Percentiles rank a stretch among this genome's conserved stretches.
phyloP scores from a whole-genome alignment of 1,140 invertebrate genomes.

The Leptinotarsa texana region DNA sequence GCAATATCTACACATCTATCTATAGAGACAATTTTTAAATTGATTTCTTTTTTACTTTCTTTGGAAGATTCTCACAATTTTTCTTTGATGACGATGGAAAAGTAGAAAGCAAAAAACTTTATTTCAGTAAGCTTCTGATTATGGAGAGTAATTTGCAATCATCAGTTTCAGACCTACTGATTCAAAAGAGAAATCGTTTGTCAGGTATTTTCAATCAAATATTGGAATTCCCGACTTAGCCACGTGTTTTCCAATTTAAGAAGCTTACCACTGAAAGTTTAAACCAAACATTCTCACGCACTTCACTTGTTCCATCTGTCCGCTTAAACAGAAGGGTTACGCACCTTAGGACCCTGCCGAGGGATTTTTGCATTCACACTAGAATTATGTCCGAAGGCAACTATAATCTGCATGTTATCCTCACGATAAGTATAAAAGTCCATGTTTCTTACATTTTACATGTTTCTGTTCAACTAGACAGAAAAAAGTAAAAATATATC shows the following conservation, averaged over 20 bases:
- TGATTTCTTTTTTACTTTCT: no score
- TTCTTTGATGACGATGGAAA: no score
- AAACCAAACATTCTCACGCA: constrained; percentile 39
- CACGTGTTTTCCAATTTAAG: constrained; percentile 36
- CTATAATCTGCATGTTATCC: constrained; percentile 26
- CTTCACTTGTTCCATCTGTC: constrained; percentile 15
- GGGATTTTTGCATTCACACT: background rate
- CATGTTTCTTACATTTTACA: background rate
- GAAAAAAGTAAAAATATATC: no score
- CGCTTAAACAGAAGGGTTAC: background rate
- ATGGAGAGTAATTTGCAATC: no score
- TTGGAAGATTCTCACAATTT: no score
- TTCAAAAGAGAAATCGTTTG: no score
- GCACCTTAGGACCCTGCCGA: background rate
- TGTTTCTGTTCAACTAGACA: no score
- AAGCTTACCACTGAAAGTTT: constrained; percentile 25
- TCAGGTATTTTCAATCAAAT: background rate
- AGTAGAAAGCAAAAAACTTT: no score
- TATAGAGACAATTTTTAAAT: no score
- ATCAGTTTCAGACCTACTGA: no score
- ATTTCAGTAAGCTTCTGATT: no score
- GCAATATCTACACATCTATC: no score
- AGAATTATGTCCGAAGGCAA: constrained; percentile 13
- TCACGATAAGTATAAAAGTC: constrained; percentile 4
- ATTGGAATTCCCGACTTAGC: constrained; percentile 30